phyloP scores from a whole-genome alignment of 2,113 vertebrate genomes.

The Tylochromis polylepis region DNA sequence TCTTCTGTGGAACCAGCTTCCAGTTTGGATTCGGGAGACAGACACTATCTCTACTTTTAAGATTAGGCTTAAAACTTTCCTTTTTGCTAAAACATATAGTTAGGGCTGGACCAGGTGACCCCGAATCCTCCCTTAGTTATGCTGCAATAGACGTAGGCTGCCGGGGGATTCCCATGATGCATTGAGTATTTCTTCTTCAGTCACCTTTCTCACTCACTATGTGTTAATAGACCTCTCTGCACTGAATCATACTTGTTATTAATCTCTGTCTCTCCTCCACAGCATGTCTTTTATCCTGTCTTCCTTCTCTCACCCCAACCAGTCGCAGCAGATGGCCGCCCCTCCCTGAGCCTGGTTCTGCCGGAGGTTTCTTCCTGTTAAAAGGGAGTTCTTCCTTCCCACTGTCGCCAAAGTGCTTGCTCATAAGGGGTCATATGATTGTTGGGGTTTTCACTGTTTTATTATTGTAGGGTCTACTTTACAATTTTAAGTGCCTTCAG shows the following conservation, averaged over 20 bases:
- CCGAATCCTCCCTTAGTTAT: background rate
- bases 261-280: background rate
- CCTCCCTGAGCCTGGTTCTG: too few relatives aligned
- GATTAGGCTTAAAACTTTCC: background rate
- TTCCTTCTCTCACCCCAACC: background rate
- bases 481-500: too few relatives aligned
- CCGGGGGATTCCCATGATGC: background rate
- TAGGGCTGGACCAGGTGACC: accelerated
- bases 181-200: background rate
- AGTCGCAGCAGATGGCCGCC: background rate
- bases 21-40: background rate
- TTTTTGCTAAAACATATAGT: accelerated
- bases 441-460: background rate
- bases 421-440: background rate
- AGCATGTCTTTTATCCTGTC: background rate
- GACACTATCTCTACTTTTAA: accelerated
- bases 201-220: background rate
- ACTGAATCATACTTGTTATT: background rate
- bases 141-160: accelerated
- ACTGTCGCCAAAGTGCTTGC: too few relatives aligned
- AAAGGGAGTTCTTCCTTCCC: too few relatives aligned
- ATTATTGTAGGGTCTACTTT: too few relatives aligned
- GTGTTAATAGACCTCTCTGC: background rate
- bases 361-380: too few relatives aligned
- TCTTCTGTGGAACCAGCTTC: background rate